Base-by-base conservation (phyloP, 2,888 invertebrate species). In the Lysandra bellargus region DNA sequence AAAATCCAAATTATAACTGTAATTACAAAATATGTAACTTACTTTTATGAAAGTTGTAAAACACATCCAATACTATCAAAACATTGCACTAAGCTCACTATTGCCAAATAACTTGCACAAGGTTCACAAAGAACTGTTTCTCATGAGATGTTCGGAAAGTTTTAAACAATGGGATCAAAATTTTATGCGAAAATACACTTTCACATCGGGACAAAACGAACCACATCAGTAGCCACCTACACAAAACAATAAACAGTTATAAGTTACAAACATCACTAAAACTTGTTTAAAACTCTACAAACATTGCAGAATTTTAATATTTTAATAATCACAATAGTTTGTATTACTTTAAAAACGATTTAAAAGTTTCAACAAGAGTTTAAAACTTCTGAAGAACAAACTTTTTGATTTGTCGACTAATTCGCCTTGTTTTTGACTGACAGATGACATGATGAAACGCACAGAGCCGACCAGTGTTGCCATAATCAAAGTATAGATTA, bases 171-270 rank as follows among this genome's bases (percentile, higher is more conserved):
- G 91, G 93, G 92, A 89, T 90, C 91, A 89, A 89, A 93, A 93
- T 92, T 92, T 90, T 91, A 93, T 91, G 92, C 92, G 91, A 92
- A 91, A 91, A 92, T 85, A 87, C 92, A 94, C 94, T 94, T 94
- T 94, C 94, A 94, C 94, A 92, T 90, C 87, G 87, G 87, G 86
- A 86, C 89, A 87, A 88, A 88, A 88, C 87, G 82, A 90, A 84
- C 88, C 87, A 87, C 86, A 86, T 84, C 84, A 82, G 86, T 87
- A 90, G 91, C 91, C 92, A 94, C 93, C 93, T 93, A 94, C 93
- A 92, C 92, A 89, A 89, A 89, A 91, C 89, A 89, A 90, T 88
- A 89, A 90, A 93, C 93, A 92, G 92, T 93, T 93, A 92, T 87
- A 86, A 86, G 84, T 82, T 84, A 83, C 83, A 86, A 85, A 86